Evolutionary conservation across 2,797 vertebrate species (phyloP), one percentile per base, ranked within the genome.

Genomic region (Paratrypauchen microcephalus): DNA sequence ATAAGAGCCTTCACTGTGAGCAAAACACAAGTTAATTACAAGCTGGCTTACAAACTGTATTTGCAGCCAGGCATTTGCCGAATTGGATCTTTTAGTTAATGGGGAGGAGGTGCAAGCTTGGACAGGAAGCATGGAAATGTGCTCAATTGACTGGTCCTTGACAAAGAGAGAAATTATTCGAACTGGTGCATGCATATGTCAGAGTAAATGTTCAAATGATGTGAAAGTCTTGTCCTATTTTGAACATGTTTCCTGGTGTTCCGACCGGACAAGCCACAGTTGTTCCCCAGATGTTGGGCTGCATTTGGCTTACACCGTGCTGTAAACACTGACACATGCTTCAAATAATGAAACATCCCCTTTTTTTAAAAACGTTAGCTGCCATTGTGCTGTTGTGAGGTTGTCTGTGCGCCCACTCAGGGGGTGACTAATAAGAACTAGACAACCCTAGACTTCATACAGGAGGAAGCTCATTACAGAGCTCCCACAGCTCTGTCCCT

Each of bases 331-430:
- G 75, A 81, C 85, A 84, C 69, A 85, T 84, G 83, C 72, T 69
- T 61, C 56, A 72, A 87, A 90, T 71, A 71, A 81, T 18, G 55
- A 69, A 72, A 70, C 71, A 23, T 24, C 39, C 41, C 39, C 47
- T 41, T 59, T 52, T 65, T 68, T 50, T 7, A 41, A 19, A 13
- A 41, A 19, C 4, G 30, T 76, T 63, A 32, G 68, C 70, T 68
- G 54, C 76, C 84, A 80, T 89, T 85, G 81, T 86, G 54, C 76
- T 85, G 79, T 89, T 84, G 81, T 87, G 84, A 78, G 77, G 39
- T 24, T 9, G n/a, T 62, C 57, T 71, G 67, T n/a, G 21, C 77
- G 69, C 61, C 70, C 64, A 39, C 58, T 73, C 59, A 8, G 0
- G 41, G 48, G 62, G 64, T 78, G 78, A 79, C 77, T 84, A 82